Evolutionary conservation across 2,797 vertebrate genomes (phyloP).

Genomic region (Peromyscus nudipes): DNA sequence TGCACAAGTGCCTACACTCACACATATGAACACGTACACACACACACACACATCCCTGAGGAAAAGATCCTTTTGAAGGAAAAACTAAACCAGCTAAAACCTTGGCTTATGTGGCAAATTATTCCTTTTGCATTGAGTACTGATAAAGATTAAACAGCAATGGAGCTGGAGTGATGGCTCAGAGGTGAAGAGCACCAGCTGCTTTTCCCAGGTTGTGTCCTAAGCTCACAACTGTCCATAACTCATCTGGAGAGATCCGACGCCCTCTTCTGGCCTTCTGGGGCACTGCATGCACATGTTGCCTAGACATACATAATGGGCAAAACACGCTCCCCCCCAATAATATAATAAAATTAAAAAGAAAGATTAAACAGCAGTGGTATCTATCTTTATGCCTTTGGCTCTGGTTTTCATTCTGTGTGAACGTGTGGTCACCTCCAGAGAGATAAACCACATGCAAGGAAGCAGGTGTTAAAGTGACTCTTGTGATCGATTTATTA

Average conservation of each 20-base stretch:
- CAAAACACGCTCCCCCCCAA: rapidly evolving
- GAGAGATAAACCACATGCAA: not conserved
- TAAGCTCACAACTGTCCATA: not conserved
- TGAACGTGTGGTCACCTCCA: not conserved
- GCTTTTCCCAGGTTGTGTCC: not conserved
- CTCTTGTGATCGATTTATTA: slow-evolving; percentile 25
- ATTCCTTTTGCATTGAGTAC: not conserved
- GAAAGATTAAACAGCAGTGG: not conserved
- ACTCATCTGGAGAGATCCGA: not conserved
- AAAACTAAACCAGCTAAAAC: not conserved
- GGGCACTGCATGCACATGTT: not conserved
- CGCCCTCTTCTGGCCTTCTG: not conserved
- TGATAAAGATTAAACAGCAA: not conserved
- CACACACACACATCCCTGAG: not conserved
- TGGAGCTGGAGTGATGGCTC: not conserved
- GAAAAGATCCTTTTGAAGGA: not conserved
- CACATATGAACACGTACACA: not conserved
- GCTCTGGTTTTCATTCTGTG: not conserved
- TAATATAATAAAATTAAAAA: not conserved
- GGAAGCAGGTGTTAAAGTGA: not conserved
- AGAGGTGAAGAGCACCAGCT: not conserved
- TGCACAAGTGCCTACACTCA: not conserved
- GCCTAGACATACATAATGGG: not conserved
- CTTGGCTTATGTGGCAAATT: not conserved
- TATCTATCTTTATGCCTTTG: not conserved